phyloP scores from a whole-genome alignment of 2,888 invertebrate genomes.

The Oegoconia quadripuncta region DNA sequence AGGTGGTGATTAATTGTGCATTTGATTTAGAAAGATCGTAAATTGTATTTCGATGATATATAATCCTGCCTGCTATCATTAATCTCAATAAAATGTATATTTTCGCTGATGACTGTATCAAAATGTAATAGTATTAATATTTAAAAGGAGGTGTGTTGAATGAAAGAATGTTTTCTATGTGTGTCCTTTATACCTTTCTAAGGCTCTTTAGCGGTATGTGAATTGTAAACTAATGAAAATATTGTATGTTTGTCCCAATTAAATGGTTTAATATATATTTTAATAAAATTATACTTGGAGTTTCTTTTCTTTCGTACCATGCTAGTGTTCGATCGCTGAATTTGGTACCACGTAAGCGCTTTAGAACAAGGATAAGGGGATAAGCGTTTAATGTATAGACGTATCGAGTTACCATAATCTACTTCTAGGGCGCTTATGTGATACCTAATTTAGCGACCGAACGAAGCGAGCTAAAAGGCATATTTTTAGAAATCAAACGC shows the following conservation, averaged over 20 bases:
- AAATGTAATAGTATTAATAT: slow-evolving; percentile 38
- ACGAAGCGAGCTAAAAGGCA: too few relatives aligned
- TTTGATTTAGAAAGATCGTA: slow-evolving; percentile 32
- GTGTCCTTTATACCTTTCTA: slow-evolving; percentile 74
- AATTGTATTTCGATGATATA: slow-evolving; percentile 28
- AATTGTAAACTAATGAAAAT: slow-evolving; percentile 77
- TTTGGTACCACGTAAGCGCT: too few relatives aligned
- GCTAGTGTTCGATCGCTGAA: too few relatives aligned
- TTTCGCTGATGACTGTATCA: slow-evolving; percentile 41
- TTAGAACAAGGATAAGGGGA: too few relatives aligned
- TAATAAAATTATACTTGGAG: slow-evolving; percentile 58
- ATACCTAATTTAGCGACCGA: too few relatives aligned
- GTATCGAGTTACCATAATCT: too few relatives aligned
- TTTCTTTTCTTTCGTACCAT: slow-evolving; percentile 30
- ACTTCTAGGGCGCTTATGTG: too few relatives aligned
- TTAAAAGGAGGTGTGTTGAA: slow-evolving; percentile 42
- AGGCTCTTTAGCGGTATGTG: slow-evolving; percentile 63
- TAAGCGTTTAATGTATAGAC: too few relatives aligned
- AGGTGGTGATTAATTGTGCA: slow-evolving; percentile 26
- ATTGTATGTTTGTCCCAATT: slow-evolving; percentile 78
- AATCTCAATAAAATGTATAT: slow-evolving; percentile 49
- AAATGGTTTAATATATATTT: slow-evolving; percentile 80
- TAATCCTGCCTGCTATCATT: slow-evolving; percentile 30
- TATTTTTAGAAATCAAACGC: too few relatives aligned
- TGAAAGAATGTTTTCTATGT: slow-evolving; percentile 57